These are phyloP conservation scores for Trinectes maculatus DNA, from an alignment of 2,113 vertebrate species.

Conservation along the genomic window DNA sequence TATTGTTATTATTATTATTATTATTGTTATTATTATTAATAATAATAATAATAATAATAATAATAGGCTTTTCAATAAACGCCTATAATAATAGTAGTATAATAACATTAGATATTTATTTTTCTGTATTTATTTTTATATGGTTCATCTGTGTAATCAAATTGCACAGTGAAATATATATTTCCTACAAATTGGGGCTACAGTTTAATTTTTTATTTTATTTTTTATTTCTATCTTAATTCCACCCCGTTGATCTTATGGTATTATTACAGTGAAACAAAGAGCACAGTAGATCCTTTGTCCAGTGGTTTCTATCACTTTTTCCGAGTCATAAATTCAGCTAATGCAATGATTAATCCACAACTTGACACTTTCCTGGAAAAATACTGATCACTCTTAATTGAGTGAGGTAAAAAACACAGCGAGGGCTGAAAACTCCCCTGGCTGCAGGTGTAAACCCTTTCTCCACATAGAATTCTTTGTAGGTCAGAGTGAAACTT, in stretches of 20 bases:
- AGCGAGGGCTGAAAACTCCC: background rate
- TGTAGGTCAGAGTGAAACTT: too few species aligned
- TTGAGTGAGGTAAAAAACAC: too few species aligned
- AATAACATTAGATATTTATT: background rate
- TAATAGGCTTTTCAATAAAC: too few species aligned
- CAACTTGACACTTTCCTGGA: background rate
- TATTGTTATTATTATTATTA: background rate
- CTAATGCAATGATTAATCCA: background rate
- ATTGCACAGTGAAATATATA: background rate
- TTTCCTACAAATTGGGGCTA: background rate
- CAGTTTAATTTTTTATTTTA: background rate
- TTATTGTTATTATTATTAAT: background rate
- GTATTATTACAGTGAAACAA: too few species aligned
- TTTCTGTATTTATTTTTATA: background rate
- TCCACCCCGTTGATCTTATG: background rate
- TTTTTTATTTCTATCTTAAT: background rate
- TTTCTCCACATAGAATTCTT: too few species aligned
- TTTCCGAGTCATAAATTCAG: background rate
- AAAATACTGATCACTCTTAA: background rate
- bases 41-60: background rate
- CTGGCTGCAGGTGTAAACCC: background rate
- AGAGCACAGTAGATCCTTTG: background rate
- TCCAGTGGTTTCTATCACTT: background rate
- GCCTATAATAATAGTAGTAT: background rate
- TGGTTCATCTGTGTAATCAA: background rate